Evolutionary conservation across 30 jellyfish, hydroid and myxozoan species (phyloP).

Genomic region (Cassiopea andromeda): DNA sequence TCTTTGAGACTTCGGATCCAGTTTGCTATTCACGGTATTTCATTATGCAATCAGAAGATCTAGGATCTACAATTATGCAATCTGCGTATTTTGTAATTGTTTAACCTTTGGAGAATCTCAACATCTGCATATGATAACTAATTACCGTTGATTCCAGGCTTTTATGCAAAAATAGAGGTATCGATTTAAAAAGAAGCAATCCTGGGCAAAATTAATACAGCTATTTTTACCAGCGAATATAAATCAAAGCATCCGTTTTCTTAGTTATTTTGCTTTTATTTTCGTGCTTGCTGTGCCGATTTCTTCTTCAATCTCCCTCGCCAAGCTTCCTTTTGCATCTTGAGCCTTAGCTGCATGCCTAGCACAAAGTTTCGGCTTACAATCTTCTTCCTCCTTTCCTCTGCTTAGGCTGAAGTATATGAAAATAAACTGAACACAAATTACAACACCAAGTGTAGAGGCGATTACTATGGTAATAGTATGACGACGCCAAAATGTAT

Average conservation of each 20-base stretch:
- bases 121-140: too few species aligned
- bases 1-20: too few species aligned
- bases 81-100: too few species aligned
- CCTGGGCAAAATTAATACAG: not conserved
- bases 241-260: too few species aligned
- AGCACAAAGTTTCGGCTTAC: conserved; percentile 54
- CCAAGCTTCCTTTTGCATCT: conserved; percentile 34
- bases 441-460: conserved; percentile 63
- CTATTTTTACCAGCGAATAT: not conserved
- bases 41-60: too few species aligned
- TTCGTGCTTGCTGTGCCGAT: conserved; percentile 41
- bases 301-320: conserved; percentile 61
- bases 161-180: not conserved
- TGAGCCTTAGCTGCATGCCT: conserved; percentile 32
- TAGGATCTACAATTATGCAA: too few species aligned
- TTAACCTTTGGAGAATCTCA: too few species aligned
- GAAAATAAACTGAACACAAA: conserved; percentile 70
- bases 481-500: conserved; percentile 59
- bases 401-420: conserved; percentile 63
- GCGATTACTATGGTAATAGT: conserved; percentile 59
- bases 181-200: too few species aligned
- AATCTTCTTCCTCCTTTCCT: not conserved
- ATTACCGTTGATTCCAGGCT: too few species aligned
- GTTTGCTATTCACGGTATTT: too few species aligned
- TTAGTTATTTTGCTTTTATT: conserved; percentile 4